Evolutionary conservation across 2,113 vertebrate genomes (phyloP), one percentile per base, ranked within the genome.

Genomic region (Otus sunia): DNA sequence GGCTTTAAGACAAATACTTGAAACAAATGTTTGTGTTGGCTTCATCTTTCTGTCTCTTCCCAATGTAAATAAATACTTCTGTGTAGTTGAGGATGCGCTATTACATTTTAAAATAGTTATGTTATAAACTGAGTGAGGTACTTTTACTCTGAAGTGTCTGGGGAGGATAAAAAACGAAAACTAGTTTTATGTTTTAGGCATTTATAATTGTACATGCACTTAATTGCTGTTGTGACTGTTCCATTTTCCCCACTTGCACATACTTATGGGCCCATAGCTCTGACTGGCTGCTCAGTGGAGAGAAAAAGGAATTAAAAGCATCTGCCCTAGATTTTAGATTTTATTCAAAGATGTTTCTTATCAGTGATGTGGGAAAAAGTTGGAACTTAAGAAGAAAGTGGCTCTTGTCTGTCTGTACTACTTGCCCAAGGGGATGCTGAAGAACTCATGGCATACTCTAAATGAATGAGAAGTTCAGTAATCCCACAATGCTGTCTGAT

Each of bases 131-230:
- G 22, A 88, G 20, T 25, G 17, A 80, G 34, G 34, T 60, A 83
- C 37, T 93, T 90, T 71, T 69, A 80, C 50, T 86, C 11, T 72
- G 52, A 88, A 80, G 43, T 77, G 15, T 29, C 86, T 78, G 58
- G 47, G 37, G 72, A 82, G 15, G 22, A 62, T 75, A 67, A 89
- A 78, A 93, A 84, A 90, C 43, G 26, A 94, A 88, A 92, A 75
- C 22, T 68, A 84, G 43, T 78, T 22, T 34, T 59, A 43, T 21
- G 19, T 67, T 93, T 96, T 77, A 91, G 72, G 63, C 60, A 92
- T 85, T 94, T 94, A 64, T 91, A 96, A 82, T 84, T 94, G 30
- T 84, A 91, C 73, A 75, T 82, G 60, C 49, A 68, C 64, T 94
- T 96, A 95, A 94, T 92, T 91, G 76, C 43, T 89, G 20, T 39